Evolutionary conservation across 1,140 invertebrate genomes (phyloP).

Genomic region (Trissolcus basalis): DNA sequence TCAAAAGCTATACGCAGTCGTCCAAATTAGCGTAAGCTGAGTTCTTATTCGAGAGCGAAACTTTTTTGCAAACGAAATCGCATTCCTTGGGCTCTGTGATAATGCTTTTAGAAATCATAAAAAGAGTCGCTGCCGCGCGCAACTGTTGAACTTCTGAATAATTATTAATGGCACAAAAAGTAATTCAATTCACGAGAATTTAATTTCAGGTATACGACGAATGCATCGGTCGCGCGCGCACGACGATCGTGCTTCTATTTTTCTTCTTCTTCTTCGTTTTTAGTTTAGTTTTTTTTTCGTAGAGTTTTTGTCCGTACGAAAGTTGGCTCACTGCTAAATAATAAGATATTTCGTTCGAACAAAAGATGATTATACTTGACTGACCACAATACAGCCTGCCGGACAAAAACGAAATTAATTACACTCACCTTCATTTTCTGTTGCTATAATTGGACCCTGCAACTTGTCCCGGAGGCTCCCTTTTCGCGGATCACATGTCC

Average conservation of each 20-base stretch:
- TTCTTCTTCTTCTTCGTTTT: too few species aligned
- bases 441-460: conserved; percentile 55
- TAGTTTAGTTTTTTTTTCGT: background rate
- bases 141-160: conserved; percentile 16
- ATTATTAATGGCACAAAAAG: conserved; percentile 24
- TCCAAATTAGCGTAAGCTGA: conserved; percentile 37
- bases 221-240: background rate
- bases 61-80: conserved; percentile 36
- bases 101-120: conserved; percentile 15
- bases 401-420: conserved; percentile 60
- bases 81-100: conserved; percentile 3
- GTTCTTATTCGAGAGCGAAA: conserved; percentile 34
- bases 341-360: conserved; percentile 33
- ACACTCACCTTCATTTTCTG: conserved; percentile 57
- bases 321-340: conserved; percentile 10
- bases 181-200: conserved; percentile 20
- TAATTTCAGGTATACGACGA: conserved; percentile 6
- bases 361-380: conserved; percentile 35
- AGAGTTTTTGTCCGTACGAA: background rate
- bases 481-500: conserved; percentile 25
- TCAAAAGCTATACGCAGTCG: too few species aligned
- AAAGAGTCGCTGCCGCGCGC: conserved; percentile 4
- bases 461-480: conserved; percentile 28
- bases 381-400: conserved; percentile 27
- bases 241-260: background rate